These are phyloP conservation scores for Hirtodrosophila confusa DNA, from an alignment of 2,888 invertebrate species.

Conservation along the genomic window DNA sequence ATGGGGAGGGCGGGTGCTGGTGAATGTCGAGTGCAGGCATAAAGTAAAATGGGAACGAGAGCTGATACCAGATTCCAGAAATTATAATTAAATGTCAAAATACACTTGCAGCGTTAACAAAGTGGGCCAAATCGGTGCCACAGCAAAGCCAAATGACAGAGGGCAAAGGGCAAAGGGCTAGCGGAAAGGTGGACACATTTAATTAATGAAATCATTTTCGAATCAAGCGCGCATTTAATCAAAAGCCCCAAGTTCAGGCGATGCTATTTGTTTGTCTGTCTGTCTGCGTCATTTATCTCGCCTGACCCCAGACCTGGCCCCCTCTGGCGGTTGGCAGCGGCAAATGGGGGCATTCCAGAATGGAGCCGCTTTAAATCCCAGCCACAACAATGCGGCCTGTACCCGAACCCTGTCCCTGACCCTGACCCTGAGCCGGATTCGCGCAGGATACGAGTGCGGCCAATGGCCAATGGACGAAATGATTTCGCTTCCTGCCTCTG, in stretches of 20 bases:
- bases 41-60: constrained; percentile 12
- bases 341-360: constrained; percentile 35
- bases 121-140: not conserved
- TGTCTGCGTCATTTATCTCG: constrained; percentile 16
- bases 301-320: constrained; percentile 5
- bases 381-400: constrained; percentile 23
- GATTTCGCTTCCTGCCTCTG: constrained; percentile 27
- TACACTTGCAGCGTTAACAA: constrained; percentile 7
- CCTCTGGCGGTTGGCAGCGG: constrained; percentile 17
- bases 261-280: constrained; percentile 14
- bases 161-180: not conserved
- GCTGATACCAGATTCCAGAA: constrained; percentile 1
- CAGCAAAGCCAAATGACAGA: not conserved
- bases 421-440: constrained; percentile 1
- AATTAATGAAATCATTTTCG: constrained; percentile 60
- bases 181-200: constrained; percentile 21
- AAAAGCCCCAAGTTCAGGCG: constrained; percentile 19
- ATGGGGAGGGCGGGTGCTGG: no score
- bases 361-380: constrained; percentile 26
- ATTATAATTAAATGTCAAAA: constrained; percentile 41
- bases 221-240: constrained; percentile 55
- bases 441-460: constrained; percentile 28
- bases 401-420: not conserved
- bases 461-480: constrained; percentile 33
- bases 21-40: no score